phyloP scores from a whole-genome alignment of 2,113 vertebrate genomes.

The Alectura lathami region DNA sequence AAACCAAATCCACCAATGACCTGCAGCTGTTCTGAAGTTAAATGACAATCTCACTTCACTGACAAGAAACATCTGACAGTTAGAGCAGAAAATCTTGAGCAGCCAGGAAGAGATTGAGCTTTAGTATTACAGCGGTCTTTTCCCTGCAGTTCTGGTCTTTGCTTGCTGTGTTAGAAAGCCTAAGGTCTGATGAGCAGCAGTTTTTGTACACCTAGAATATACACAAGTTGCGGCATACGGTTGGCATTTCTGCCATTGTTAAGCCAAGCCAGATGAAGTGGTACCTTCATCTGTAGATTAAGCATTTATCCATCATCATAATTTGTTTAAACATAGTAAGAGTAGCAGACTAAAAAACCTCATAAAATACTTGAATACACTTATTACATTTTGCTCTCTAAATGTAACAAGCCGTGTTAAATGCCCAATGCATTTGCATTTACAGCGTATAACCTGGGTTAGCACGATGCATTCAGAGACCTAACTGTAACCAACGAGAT shows the following conservation, averaged over 20 bases:
- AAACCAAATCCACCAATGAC: conserved; percentile 24
- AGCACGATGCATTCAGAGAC: not conserved
- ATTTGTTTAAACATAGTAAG: not conserved
- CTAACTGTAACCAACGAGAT: not conserved
- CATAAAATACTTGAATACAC: not conserved
- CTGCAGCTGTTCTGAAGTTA: not conserved
- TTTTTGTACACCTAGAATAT: not conserved
- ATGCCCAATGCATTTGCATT: not conserved
- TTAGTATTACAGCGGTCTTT: not conserved
- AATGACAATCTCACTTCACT: not conserved
- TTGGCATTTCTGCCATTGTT: not conserved
- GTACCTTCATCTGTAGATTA: not conserved
- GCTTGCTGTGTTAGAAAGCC: not conserved
- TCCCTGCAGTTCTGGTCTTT: not conserved
- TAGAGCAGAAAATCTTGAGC: not conserved
- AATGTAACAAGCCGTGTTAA: not conserved
- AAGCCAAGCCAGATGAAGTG: not conserved
- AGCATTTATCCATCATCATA: not conserved
- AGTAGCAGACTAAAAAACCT: not conserved
- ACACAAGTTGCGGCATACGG: not conserved
- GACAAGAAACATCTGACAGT: not conserved
- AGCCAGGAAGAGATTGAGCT: not conserved
- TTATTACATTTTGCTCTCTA: not conserved
- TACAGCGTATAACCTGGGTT: not conserved
- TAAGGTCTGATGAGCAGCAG: not conserved